Evolutionary conservation across 2,888 invertebrate genomes (phyloP), one percentile per base, ranked within the genome.

Genomic region (Aphodius sticticus): DNA sequence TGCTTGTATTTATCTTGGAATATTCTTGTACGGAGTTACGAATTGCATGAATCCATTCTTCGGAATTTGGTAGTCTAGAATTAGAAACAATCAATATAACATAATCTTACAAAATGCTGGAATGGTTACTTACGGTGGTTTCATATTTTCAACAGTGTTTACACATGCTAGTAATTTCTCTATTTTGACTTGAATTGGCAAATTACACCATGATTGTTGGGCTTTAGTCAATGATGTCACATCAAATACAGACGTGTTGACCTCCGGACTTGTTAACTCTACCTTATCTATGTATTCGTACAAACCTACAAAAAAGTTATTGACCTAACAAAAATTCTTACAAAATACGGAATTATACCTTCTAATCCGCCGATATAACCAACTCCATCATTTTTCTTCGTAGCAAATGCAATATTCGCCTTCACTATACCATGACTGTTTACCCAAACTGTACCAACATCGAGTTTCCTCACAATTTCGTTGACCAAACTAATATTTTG

Each of bases 391-490:
- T 89, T 88, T 85, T 90, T 90, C 81, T 89, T 88, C 2, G 91
- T 90, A 16, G 90, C 89, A 84, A 91, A 89, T 14, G 91, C 88
- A 53, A 90, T 87, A 16, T 90, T 89, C 6, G 91, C 89, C 84
- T 91, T 89, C 85, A 91, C 89, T 78, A 90, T 80, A 81, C 91
- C 91, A 86, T 91, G 90, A 72, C 88, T 86, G 85, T 92, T 92
- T 70, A 92, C 86, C 92, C 92, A 92, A 37, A 92, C 88, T 72
- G 91, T 90, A 12, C 84, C 83, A 83, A 89, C 89, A 84, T 91
- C 88, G 16, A 92, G 84, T 83, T 89, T 88, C 72, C 88, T 85
- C 0, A 90, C 89, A 6, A 92, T 89, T 87, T 92, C 92, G 84
- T 92, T 87, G 1, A 90, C 90, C 26, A 92, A 84, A 69, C 90